Evolutionary conservation across 1,140 invertebrate species (phyloP).

Genomic region (Scaptomyza montana): DNA sequence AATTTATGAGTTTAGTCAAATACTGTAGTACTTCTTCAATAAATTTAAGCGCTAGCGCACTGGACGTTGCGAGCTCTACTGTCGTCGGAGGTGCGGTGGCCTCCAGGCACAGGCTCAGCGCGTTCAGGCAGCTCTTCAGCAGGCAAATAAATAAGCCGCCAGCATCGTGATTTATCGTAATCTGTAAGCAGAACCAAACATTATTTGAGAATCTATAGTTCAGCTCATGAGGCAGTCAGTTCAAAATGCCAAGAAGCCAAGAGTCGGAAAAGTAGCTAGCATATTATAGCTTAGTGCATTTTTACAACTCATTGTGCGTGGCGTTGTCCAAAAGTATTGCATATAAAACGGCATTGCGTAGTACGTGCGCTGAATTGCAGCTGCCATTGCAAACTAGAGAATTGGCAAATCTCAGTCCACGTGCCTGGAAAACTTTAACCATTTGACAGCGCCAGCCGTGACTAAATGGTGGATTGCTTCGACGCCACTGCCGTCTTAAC

Average conservation of each 20-base stretch:
- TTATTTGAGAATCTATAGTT: background rate
- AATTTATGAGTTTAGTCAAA: slow-evolving; percentile 87
- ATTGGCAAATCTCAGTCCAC: slow-evolving; percentile 70
- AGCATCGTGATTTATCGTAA: slow-evolving; percentile 88
- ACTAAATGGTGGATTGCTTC: slow-evolving; percentile 64
- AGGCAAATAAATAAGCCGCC: slow-evolving; percentile 88
- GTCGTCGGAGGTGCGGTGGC: slow-evolving; percentile 28
- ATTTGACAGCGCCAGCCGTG: slow-evolving; percentile 53
- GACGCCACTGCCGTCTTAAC: slow-evolving; percentile 18
- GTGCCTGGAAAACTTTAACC: slow-evolving; percentile 73
- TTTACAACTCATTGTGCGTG: slow-evolving; percentile 74
- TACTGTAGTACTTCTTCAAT: slow-evolving; percentile 92
- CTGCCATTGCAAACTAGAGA: slow-evolving; percentile 17
- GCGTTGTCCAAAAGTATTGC: slow-evolving; percentile 64
- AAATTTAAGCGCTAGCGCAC: slow-evolving; percentile 70
- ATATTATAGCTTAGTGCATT: slow-evolving; percentile 61
- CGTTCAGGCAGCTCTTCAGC: slow-evolving; percentile 84
- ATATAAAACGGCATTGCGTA: slow-evolving; percentile 75
- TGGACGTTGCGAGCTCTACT: slow-evolving; percentile 16
- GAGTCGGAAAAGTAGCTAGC: slow-evolving; percentile 65
- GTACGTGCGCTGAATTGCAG: slow-evolving; percentile 64
- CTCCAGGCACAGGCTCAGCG: slow-evolving; percentile 75
- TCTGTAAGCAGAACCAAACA: slow-evolving; percentile 78
- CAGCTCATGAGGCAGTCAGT: slow-evolving; percentile 24
- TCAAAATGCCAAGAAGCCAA: slow-evolving; percentile 48